Evolutionary conservation across 2,888 invertebrate species (phyloP).

Genomic region (Megaustenia siamemsis): DNA sequence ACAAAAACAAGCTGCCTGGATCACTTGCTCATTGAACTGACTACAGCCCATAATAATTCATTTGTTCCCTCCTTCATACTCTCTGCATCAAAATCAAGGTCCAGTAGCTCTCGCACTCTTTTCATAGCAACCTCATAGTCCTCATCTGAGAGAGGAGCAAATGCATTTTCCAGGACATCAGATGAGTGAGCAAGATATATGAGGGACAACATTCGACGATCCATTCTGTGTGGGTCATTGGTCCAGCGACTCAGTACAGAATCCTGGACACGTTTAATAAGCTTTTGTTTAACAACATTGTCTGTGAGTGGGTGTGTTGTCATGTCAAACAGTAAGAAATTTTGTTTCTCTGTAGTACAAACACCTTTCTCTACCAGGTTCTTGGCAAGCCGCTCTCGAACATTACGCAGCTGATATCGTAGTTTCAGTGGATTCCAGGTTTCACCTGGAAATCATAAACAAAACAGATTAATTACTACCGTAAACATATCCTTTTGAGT

Average conservation of each 20-base stretch:
- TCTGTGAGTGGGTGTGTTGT: slow-evolving; percentile 99
- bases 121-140: slow-evolving; percentile 99
- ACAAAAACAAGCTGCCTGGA: not conserved
- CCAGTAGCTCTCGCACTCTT: slow-evolving; percentile 95
- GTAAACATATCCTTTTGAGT: too few species aligned
- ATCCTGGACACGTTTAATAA: slow-evolving; percentile 97
- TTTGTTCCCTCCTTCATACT: slow-evolving; percentile 86
- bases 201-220: slow-evolving; percentile 94
- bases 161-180: slow-evolving; percentile 99
- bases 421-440: slow-evolving; percentile 99
- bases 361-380: slow-evolving; percentile 99
- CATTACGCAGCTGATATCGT: slow-evolving; percentile 98
- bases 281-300: slow-evolving; percentile 94
- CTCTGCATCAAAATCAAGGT: slow-evolving; percentile 97
- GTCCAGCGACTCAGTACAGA: slow-evolving; percentile 96
- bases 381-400: slow-evolving; percentile 98
- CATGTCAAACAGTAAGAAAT: slow-evolving; percentile 99
- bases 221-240: slow-evolving; percentile 98
- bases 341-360: slow-evolving; percentile 98
- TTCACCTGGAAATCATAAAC: slow-evolving; percentile 86
- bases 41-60: slow-evolving; percentile 99
- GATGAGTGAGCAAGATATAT: slow-evolving; percentile 98
- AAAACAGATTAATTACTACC: too few species aligned
- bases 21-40: slow-evolving; percentile 97
- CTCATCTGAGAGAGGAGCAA: slow-evolving; percentile 95